These are phyloP conservation scores for Ranitomeya variabilis DNA, from an alignment of 2,113 vertebrate species.

Conservation along the genomic window DNA sequence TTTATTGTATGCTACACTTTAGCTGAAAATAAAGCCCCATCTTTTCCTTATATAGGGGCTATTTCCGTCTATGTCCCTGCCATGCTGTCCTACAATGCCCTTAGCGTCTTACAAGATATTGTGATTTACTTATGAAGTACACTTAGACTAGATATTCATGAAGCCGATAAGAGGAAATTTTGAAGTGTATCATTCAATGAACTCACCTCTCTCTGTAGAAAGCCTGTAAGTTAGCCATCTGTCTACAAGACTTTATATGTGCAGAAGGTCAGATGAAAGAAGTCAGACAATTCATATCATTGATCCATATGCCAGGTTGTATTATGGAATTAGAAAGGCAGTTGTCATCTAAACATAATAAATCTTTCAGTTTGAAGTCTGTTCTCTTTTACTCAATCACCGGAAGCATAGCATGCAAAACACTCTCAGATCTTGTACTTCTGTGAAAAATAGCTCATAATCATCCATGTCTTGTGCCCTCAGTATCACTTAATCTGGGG, in stretches of 20 bases:
- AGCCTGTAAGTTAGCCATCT: background rate
- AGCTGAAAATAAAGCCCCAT: no score
- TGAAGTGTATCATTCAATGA: background rate
- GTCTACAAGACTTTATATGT: background rate
- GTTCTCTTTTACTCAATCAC: background rate
- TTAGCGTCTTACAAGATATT: background rate
- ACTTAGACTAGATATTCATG: background rate
- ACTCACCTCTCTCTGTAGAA: background rate
- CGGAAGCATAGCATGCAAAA: background rate
- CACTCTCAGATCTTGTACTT: background rate
- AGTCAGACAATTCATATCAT: slow-evolving; percentile 3
- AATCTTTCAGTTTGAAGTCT: slow-evolving; percentile 12
- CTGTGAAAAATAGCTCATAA: background rate
- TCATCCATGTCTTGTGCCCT: background rate
- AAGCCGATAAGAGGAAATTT: background rate
- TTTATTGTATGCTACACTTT: no score
- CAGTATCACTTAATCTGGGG: background rate
- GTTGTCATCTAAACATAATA: background rate
- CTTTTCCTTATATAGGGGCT: no score
- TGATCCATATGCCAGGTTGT: background rate
- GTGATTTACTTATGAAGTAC: background rate
- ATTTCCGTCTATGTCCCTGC: no score
- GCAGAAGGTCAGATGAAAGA: background rate
- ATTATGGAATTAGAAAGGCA: background rate
- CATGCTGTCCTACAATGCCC: no score